Conservation (phyloP, 2,888 invertebrate species). For the Nudaria mundana region DNA sequence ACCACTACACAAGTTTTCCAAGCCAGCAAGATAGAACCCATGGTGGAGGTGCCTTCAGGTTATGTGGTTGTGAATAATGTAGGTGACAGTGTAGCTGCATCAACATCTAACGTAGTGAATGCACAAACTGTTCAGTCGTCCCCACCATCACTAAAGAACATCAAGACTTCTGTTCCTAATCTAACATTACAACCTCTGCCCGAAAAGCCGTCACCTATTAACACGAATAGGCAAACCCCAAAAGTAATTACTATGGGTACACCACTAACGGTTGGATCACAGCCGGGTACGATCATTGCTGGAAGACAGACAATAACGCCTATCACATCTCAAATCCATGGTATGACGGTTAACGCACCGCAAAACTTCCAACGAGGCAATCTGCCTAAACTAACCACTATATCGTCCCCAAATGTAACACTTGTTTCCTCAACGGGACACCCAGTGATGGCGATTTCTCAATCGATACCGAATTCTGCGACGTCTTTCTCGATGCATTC, state of each 20-base stretch:
- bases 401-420: conserved; percentile 72
- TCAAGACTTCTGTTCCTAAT: conserved; percentile 68
- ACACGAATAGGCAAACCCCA: conserved; percentile 61
- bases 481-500: conserved; percentile 69
- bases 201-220: conserved; percentile 57
- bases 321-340: conserved; percentile 73
- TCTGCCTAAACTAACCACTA: conserved; percentile 57
- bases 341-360: conserved; percentile 62
- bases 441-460: conserved; percentile 75
- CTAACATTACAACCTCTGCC: conserved; percentile 73
- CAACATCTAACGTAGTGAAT: conserved; percentile 66
- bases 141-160: conserved; percentile 62
- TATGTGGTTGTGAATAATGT: conserved; percentile 86
- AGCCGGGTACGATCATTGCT: conserved; percentile 55
- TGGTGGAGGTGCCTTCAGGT: conserved; percentile 87
- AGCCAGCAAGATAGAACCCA: conserved; percentile 91
- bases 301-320: conserved; percentile 71
- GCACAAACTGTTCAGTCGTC: conserved; percentile 68
- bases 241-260: conserved; percentile 74
- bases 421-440: conserved; percentile 70
- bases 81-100: conserved; percentile 68
- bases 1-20: conserved; percentile 92
- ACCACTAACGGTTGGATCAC: conserved; percentile 53
- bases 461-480: conserved; percentile 61
- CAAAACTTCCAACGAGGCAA: conserved; percentile 60